These are phyloP conservation scores for Amphiura filiformis DNA, from an alignment of 35 echinoderm and acorn worm genomes.

Conservation along the genomic window DNA sequence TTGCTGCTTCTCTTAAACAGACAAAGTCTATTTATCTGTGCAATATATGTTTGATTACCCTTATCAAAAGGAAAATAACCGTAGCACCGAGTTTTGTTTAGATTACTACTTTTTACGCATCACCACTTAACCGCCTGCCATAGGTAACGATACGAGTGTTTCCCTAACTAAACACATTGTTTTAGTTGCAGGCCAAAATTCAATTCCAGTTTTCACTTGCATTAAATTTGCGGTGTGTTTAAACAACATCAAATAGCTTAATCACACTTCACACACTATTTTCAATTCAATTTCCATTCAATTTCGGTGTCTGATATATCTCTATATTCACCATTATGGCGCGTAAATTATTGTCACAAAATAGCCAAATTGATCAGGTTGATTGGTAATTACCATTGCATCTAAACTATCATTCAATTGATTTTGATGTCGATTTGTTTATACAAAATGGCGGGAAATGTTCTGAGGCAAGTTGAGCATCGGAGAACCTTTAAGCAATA, in stretches of 20 bases:
- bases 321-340: too few species aligned
- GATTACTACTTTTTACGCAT: neutral
- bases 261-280: constrained; percentile 8
- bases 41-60: constrained; percentile 8
- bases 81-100: neutral
- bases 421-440: too few species aligned
- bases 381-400: too few species aligned
- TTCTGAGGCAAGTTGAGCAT: too few species aligned
- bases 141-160: neutral
- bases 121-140: neutral
- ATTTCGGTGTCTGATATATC: neutral
- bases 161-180: constrained; percentile 1
- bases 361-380: too few species aligned
- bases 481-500: too few species aligned
- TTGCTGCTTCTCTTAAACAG: neutral
- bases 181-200: neutral
- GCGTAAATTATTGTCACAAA: too few species aligned
- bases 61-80: constrained; percentile 3
- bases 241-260: neutral
- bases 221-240: neutral
- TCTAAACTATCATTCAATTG: too few species aligned
- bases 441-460: too few species aligned
- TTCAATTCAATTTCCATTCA: constrained; percentile 3
- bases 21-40: neutral
- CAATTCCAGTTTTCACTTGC: neutral